These are phyloP conservation scores for Syngnathus floridae DNA, from an alignment of 2,113 vertebrate genomes.

Conservation along the genomic window DNA sequence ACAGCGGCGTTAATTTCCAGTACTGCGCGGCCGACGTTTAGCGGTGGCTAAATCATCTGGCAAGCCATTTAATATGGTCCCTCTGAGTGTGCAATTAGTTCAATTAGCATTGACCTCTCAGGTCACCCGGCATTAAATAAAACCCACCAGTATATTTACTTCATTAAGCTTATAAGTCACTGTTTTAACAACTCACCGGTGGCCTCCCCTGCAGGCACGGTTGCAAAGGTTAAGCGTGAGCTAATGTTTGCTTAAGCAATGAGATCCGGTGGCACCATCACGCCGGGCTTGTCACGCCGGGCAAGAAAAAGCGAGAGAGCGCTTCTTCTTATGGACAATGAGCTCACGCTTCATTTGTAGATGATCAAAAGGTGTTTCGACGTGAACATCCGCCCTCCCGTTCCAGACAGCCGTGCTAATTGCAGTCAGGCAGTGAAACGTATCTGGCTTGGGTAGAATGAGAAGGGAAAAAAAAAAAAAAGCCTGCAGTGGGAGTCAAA, in stretches of 20 bases:
- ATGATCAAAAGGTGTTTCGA: slow-evolving; percentile 5
- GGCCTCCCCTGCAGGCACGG: slow-evolving; percentile 13
- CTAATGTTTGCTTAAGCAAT: slow-evolving; percentile 61
- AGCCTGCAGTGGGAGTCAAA: slow-evolving; percentile 55
- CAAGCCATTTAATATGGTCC: slow-evolving; percentile 49
- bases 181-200: slow-evolving; percentile 49
- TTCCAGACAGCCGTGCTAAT: slow-evolving; percentile 23
- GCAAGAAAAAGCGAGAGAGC: slow-evolving; percentile 33
- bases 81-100: slow-evolving; percentile 53
- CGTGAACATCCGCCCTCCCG: slow-evolving; percentile 27
- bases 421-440: slow-evolving; percentile 50
- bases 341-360: slow-evolving; percentile 33
- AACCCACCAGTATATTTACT: slow-evolving; percentile 37
- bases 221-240: slow-evolving; percentile 39
- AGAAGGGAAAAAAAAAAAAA: slow-evolving; percentile 24
- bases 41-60: slow-evolving; percentile 50
- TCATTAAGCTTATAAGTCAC: slow-evolving; percentile 45
- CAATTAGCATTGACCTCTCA: slow-evolving; percentile 38
- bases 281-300: slow-evolving; percentile 45
- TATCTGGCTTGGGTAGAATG: slow-evolving; percentile 37
- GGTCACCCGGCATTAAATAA: slow-evolving; percentile 29
- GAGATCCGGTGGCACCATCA: slow-evolving; percentile 54
- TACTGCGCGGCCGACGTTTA: slow-evolving; percentile 20
- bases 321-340: slow-evolving; percentile 49
- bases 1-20: not conserved